These are phyloP conservation scores for Mormoops blainvillei DNA, from an alignment of 2,113 vertebrate species.

Conservation along the genomic window DNA sequence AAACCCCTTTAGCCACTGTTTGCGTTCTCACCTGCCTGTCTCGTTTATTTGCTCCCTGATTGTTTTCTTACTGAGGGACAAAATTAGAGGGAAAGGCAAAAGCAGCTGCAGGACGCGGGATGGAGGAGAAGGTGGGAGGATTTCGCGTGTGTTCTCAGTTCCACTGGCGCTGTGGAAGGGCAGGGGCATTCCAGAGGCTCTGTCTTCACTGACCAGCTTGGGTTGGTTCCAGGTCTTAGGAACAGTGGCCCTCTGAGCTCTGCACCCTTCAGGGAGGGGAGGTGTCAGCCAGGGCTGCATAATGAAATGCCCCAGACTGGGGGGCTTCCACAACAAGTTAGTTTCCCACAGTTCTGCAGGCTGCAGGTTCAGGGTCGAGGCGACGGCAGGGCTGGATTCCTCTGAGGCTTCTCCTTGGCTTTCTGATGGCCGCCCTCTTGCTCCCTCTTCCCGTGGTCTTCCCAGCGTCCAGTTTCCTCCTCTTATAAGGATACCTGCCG, in stretches of 20 bases:
- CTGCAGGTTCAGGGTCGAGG: background rate
- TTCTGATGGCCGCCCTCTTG: background rate
- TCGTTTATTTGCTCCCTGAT: background rate
- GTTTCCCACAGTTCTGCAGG: background rate
- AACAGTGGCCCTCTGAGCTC: background rate
- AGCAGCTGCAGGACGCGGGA: background rate
- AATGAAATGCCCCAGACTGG: background rate
- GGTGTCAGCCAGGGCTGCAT: background rate
- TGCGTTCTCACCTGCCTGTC: background rate
- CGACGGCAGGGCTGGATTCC: background rate
- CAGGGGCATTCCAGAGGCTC: background rate
- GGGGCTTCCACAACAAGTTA: background rate
- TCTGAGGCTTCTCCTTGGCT: background rate
- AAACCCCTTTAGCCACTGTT: background rate
- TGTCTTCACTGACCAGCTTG: background rate
- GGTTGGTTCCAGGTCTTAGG: background rate
- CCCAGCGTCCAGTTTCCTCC: background rate
- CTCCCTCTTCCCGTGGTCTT: background rate
- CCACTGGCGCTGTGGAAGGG: accelerated
- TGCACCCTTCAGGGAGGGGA: background rate
- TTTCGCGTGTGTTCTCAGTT: background rate
- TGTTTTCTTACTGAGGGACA: background rate
- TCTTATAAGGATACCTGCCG: background rate
- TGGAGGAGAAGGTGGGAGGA: background rate
- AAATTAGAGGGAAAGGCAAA: background rate